These are phyloP conservation scores for Hephaestus fuliginosus DNA, from an alignment of 2,797 vertebrate species.

Conservation along the genomic window DNA sequence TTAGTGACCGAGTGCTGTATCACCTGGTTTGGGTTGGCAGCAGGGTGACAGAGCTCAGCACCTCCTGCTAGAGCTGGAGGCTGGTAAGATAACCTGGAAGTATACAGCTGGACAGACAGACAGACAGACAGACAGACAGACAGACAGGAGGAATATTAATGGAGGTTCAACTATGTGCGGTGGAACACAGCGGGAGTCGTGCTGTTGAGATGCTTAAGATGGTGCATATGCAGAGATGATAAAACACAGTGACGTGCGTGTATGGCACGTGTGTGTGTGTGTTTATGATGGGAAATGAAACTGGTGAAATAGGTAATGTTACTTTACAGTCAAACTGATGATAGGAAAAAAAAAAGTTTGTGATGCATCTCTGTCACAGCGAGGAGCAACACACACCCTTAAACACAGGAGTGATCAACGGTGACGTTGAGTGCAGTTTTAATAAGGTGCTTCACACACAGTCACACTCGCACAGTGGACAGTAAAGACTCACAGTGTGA, in stretches of 20 bases:
- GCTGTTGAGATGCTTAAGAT: conserved; percentile 1
- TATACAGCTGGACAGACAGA: conserved; percentile 87
- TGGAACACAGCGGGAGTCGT: too few species aligned
- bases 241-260: too few species aligned
- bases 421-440: neutral
- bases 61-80: conserved; percentile 87
- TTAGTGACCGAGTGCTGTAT: conserved; percentile 1
- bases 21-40: conserved; percentile 93
- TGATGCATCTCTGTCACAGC: neutral
- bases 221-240: neutral
- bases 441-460: conserved; percentile 33
- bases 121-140: neutral
- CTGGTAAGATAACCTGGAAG: conserved; percentile 95
- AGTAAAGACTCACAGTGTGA: conserved; percentile 80
- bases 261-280: too few species aligned
- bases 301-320: conserved; percentile 2
- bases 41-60: conserved; percentile 90
- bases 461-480: conserved; percentile 35
- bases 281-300: too few species aligned
- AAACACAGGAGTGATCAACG: conserved; percentile 3
- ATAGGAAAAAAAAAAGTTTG: neutral
- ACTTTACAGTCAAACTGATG: neutral
- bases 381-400: neutral
- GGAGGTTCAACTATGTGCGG: too few species aligned
- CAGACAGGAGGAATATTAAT: neutral